These are phyloP conservation scores for Dromococcyx pavoninus DNA, from an alignment of 2,797 vertebrate genomes.

Conservation along the genomic window DNA sequence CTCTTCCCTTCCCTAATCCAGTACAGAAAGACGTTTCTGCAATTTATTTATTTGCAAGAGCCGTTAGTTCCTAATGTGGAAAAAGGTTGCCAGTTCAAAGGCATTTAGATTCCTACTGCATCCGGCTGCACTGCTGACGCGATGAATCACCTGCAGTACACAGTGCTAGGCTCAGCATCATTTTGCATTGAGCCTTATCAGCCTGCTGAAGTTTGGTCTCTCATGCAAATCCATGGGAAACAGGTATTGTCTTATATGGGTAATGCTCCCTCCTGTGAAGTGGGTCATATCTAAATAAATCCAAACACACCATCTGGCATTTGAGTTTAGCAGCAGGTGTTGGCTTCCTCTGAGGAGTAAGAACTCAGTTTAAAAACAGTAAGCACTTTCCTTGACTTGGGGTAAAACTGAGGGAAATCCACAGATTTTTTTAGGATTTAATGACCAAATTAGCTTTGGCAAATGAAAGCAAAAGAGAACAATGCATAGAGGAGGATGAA, in stretches of 20 bases:
- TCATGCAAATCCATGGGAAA: not conserved
- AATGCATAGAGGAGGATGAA: not conserved
- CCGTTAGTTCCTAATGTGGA: not conserved
- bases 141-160: not conserved
- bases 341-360: not conserved
- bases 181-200: not conserved
- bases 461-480: not conserved
- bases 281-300: constrained; percentile 32
- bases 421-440: not conserved
- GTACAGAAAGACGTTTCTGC: not conserved
- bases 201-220: not conserved
- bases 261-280: not conserved
- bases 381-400: not conserved
- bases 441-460: not conserved
- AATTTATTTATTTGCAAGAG: not conserved
- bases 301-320: constrained; percentile 10
- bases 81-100: not conserved
- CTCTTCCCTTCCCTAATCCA: not conserved
- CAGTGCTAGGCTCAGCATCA: not conserved
- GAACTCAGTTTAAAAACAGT: not conserved
- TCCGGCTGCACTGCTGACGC: not conserved
- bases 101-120: not conserved
- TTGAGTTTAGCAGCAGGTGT: not conserved
- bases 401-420: not conserved
- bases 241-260: not conserved